Evolutionary conservation across 1,140 invertebrate genomes (phyloP), one percentile per base, ranked within the genome.

Genomic region (Sycophila sp.): DNA sequence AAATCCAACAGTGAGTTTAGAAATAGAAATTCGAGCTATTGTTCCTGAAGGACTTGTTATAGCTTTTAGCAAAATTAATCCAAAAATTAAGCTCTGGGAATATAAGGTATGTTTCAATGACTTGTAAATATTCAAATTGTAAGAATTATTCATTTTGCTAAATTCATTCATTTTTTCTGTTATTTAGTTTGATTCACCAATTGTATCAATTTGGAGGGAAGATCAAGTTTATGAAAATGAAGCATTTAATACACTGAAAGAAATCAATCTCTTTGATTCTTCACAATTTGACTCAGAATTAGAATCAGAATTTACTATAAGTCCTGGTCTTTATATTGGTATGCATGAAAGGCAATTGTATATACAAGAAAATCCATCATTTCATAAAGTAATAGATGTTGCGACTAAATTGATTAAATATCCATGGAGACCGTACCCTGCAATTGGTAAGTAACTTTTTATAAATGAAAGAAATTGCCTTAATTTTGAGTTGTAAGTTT

Each of bases 281-380:
- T 83, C 88, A 30, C 85, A 87, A 47, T 88, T 85, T 73, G 73
- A 85, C 2, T 85, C 80, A 72, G 73, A 85, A 2, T 85, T 81
- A 73, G 77, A 84, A 15, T 76, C 82, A 2, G 82, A 86, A 6
- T 75, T 81, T 63, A 68, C 76, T 28, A 69, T 84, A 53, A 83
- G 85, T 49, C 93, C 94, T 1, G 87, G 91, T 11, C 85, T 97
- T 3, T 98, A 97, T 86, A 82, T 98, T 36, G 95, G 95, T 45
- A 93, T 94, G 86, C 93, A 96, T 83, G 88, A 95, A 30, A 91
- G 91, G 75, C 94, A 96, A 87, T 80, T 94, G 7, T 95, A 95
- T 76, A 91, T 95, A 72, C 93, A 94, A 86, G 92, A 93, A 82
- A 92, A 90, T 76, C 78, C 81, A 17, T 71, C 76, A 76, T 84